A percentile compares a stretch with the other conserved stretches of the same genome.
These are phyloP conservation scores for Physella acuta DNA, from an alignment of 1,140 invertebrate species.

Conservation along the genomic window DNA sequence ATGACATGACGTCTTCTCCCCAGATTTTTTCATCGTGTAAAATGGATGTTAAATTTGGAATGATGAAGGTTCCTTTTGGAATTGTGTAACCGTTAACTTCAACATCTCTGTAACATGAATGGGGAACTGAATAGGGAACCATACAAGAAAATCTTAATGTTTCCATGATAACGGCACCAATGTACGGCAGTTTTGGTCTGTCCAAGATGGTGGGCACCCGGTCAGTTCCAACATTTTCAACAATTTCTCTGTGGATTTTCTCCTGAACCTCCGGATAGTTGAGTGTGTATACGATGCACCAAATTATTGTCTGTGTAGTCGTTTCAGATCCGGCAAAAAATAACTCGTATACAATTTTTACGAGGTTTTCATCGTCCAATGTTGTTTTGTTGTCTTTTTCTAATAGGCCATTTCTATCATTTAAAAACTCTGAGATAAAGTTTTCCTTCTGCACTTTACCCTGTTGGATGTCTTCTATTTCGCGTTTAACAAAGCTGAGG, in stretches of 20 bases:
- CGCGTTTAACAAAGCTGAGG: background rate
- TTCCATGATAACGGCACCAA: conserved; percentile 37
- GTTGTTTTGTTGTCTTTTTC: conserved; percentile 22
- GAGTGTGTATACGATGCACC: conserved; percentile 83
- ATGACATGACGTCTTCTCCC: conserved; percentile 71
- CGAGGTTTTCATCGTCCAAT: conserved; percentile 29
- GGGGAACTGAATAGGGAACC: background rate
- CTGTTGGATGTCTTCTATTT: too few species aligned
- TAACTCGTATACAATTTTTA: conserved; percentile 24
- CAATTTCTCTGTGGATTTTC: too few species aligned
- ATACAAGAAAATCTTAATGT: conserved; percentile 21
- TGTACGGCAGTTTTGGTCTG: conserved; percentile 30
- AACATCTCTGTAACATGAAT: conserved; percentile 26
- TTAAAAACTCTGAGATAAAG: too few species aligned
- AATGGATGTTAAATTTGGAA: background rate
- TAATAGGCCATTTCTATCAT: too few species aligned
- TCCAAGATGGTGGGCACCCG: conserved; percentile 61
- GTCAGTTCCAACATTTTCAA: too few species aligned
- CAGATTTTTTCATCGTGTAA: conserved; percentile 55
- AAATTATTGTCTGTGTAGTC: conserved; percentile 30
- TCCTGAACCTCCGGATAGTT: too few species aligned
- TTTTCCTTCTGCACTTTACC: too few species aligned
- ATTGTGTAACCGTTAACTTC: conserved; percentile 48
- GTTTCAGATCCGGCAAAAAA: conserved; percentile 40
- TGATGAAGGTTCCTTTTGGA: conserved; percentile 32